Conservation (phyloP, 2,888 invertebrate species). For the Lysandra coridon region DNA sequence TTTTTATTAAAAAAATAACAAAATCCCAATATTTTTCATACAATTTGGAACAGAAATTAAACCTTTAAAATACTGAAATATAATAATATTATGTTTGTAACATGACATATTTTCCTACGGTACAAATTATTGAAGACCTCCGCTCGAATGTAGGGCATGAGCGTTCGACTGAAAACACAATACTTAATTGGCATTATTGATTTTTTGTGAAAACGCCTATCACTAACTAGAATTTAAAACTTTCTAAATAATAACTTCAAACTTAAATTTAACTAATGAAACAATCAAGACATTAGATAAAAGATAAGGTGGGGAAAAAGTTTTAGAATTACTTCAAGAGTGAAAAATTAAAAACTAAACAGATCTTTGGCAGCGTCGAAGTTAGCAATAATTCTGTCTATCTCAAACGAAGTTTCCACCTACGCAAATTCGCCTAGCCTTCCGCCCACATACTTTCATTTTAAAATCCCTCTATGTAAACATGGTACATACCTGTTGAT, state of each 20-base stretch:
- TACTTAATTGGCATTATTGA: constrained; percentile 58
- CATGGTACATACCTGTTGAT: constrained; percentile 65
- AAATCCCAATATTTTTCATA: no score
- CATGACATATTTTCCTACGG: neutral
- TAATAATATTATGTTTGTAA: no score
- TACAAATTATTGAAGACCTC: neutral
- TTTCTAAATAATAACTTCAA: neutral
- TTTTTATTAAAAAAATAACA: no score
- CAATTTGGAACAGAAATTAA: no score
- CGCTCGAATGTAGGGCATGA: constrained; percentile 52
- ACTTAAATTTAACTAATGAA: neutral
- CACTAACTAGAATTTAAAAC: neutral
- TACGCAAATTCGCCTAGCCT: constrained; percentile 65
- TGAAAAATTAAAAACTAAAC: neutral
- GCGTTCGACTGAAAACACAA: constrained; percentile 55
- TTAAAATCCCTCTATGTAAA: constrained; percentile 15
- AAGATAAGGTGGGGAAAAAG: neutral
- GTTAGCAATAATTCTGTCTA: neutral
- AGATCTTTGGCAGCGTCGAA: neutral
- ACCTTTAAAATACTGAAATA: no score
- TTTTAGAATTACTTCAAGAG: neutral
- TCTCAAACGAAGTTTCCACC: constrained; percentile 55
- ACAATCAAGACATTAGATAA: neutral
- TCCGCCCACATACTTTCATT: constrained; percentile 58
- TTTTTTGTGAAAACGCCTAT: constrained; percentile 47